Conservation (phyloP, 2,113 vertebrate genomes). For the Dipodomys merriami region DNA sequence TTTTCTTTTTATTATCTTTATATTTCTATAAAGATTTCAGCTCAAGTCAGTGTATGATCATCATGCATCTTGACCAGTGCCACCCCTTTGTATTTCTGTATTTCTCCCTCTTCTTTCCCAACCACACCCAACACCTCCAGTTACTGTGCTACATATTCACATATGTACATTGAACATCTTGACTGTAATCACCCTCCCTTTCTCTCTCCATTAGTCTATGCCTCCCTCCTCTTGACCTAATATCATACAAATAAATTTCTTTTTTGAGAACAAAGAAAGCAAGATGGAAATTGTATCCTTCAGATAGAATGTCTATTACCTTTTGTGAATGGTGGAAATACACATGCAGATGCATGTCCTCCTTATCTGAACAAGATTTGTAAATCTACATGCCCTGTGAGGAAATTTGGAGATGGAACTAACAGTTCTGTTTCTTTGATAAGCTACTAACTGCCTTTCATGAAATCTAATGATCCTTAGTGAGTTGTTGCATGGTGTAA, state of each 20-base stretch:
- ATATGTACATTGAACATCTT: too few relatives aligned
- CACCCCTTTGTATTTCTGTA: too few relatives aligned
- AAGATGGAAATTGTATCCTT: constrained; percentile 2
- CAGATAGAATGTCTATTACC: not conserved
- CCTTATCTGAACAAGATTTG: constrained; percentile 36
- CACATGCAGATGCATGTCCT: not conserved
- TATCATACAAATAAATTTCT: not conserved
- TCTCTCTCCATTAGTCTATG: too few relatives aligned
- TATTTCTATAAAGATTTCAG: too few relatives aligned
- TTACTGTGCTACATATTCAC: too few relatives aligned
- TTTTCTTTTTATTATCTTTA: too few relatives aligned
- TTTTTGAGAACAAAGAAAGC: not conserved
- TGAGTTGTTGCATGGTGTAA: constrained; percentile 55
- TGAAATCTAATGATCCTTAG: constrained; percentile 67
- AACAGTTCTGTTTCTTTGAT: constrained; percentile 60
- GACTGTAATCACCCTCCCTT: too few relatives aligned
- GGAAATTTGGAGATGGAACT: constrained; percentile 57
- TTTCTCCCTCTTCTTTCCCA: too few relatives aligned
- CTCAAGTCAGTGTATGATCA: too few relatives aligned
- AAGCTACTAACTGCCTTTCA: constrained; percentile 60
- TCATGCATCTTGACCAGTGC: too few relatives aligned
- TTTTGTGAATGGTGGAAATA: not conserved
- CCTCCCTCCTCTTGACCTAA: too few relatives aligned
- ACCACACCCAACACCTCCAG: too few relatives aligned
- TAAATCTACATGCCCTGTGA: not conserved